A percentile compares a stretch with the other conserved stretches of the same genome.
Conservation (phyloP, 1,140 invertebrate species). For the Eubasilissa regina region DNA sequence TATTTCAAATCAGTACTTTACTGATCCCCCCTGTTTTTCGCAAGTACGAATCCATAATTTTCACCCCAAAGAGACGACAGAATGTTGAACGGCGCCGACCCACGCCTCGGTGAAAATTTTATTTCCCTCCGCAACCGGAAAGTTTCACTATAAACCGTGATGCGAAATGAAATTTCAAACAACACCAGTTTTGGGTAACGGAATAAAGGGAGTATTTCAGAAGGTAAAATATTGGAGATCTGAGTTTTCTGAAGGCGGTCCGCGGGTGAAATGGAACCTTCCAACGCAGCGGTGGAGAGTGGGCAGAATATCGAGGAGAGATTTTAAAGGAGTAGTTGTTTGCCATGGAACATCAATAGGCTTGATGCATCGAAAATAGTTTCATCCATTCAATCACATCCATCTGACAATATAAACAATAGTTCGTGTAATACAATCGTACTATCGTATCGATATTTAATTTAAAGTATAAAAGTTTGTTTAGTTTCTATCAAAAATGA, state of each 20-base stretch:
- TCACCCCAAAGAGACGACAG: not conserved
- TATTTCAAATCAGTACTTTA: not conserved
- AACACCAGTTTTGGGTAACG: slow-evolving; percentile 51
- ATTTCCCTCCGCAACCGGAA: slow-evolving; percentile 18
- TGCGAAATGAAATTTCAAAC: slow-evolving; percentile 49
- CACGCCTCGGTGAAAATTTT: slow-evolving; percentile 15
- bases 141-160: slow-evolving; percentile 38
- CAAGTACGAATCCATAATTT: not conserved
- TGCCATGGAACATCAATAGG: slow-evolving; percentile 46
- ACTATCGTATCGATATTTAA: no score
- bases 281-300: not conserved
- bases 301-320: slow-evolving; percentile 31
- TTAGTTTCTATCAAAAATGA: no score
- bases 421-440: not conserved
- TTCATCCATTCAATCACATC: not conserved
- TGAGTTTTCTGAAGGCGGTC: slow-evolving; percentile 32
- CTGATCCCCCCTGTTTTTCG: not conserved
- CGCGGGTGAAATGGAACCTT: slow-evolving; percentile 4
- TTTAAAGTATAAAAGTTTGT: no score
- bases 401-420: not conserved
- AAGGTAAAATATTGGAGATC: slow-evolving; percentile 50
- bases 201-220: slow-evolving; percentile 46
- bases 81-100: not conserved
- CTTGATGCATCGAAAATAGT: slow-evolving; percentile 24
- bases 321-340: slow-evolving; percentile 36